phyloP scores from a whole-genome alignment of 2,888 invertebrate genomes.

The Euzophera pinguis region DNA sequence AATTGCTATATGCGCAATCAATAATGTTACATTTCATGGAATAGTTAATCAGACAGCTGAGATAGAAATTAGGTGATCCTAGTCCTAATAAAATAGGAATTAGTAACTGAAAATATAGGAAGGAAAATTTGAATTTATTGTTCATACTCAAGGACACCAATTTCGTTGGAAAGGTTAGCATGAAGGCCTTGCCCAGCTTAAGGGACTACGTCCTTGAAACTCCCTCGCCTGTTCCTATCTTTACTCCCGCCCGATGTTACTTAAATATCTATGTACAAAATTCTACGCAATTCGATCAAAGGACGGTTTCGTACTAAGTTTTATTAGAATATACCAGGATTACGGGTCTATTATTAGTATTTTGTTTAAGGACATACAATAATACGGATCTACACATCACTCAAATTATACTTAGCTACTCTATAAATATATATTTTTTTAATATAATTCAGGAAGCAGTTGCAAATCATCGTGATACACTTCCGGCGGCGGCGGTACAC shows the following conservation, averaged over 20 bases:
- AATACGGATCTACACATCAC: not conserved
- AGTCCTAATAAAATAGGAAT: too few species aligned
- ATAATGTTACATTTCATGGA: not conserved
- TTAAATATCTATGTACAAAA: slow-evolving; percentile 31
- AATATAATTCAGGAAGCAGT: slow-evolving; percentile 43
- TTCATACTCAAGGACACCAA: slow-evolving; percentile 41
- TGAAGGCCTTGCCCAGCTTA: slow-evolving; percentile 50
- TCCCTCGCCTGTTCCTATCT: slow-evolving; percentile 29
- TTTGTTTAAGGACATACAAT: too few species aligned
- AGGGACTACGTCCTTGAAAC: slow-evolving; percentile 50
- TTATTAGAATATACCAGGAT: too few species aligned
- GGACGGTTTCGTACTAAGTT: not conserved
- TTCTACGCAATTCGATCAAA: slow-evolving; percentile 2
- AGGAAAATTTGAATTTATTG: not conserved
- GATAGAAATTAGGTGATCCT: too few species aligned
- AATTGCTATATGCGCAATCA: not conserved
- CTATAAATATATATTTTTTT: not conserved
- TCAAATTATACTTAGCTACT: not conserved
- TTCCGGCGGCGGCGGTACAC: slow-evolving; percentile 50
- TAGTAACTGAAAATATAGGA: too few species aligned
- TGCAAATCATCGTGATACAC: slow-evolving; percentile 49
- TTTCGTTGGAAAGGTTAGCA: slow-evolving; percentile 46
- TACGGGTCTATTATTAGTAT: too few species aligned
- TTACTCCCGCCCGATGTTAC: slow-evolving; percentile 23
- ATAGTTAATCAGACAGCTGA: too few species aligned